Percentiles rank a stretch among this genome's conserved stretches.
Conservation (phyloP, 2,888 invertebrate species). For the Drosophila lacicola region DNA sequence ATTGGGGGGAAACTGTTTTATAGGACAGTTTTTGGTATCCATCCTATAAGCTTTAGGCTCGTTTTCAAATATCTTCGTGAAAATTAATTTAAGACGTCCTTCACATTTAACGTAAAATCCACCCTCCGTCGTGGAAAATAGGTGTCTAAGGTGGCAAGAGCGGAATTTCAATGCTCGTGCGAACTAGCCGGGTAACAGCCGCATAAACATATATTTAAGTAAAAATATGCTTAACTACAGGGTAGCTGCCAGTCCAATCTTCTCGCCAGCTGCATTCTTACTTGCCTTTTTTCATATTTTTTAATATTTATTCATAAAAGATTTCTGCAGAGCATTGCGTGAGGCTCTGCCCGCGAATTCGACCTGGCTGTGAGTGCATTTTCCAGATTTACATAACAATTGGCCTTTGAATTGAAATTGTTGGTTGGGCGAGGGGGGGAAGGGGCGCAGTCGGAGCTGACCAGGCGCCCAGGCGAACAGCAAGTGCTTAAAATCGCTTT, state of each 20-base stretch:
- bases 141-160: too few species aligned
- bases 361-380: constrained; percentile 49
- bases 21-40: too few species aligned
- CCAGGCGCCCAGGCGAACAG: constrained; percentile 5
- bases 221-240: neutral
- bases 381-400: constrained; percentile 69
- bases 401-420: constrained; percentile 69
- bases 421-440: constrained; percentile 8
- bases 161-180: too few species aligned
- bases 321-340: constrained; percentile 53
- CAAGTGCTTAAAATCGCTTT: constrained; percentile 49
- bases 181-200: too few species aligned
- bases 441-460: neutral
- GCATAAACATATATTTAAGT: neutral
- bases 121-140: too few species aligned
- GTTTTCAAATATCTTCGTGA: too few species aligned
- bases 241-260: neutral
- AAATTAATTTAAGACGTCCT: too few species aligned
- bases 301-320: constrained; percentile 52
- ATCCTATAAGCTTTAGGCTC: too few species aligned
- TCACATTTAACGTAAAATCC: too few species aligned
- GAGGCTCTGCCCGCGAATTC: constrained; percentile 36
- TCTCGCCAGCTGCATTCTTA: neutral
- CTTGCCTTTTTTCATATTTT: constrained; percentile 12
- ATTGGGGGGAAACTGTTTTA: too few species aligned